These are phyloP conservation scores for Lasioglossum baleicum DNA, from an alignment of 1,140 invertebrate genomes.

Conservation along the genomic window DNA sequence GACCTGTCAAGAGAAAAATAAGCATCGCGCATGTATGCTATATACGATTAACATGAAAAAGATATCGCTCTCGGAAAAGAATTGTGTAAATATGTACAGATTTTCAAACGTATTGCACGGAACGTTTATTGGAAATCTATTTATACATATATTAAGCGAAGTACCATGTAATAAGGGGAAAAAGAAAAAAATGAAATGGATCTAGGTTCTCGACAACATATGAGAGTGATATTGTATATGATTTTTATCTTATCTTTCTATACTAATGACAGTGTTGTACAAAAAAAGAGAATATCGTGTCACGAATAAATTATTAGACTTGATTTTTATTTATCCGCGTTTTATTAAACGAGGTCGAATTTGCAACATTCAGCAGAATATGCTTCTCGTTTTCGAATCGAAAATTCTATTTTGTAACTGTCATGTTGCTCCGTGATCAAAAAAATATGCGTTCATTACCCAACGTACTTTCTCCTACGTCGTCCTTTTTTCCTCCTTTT, in stretches of 20 bases:
- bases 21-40: slow-evolving; percentile 55
- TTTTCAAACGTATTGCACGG: slow-evolving; percentile 53
- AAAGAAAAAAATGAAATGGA: slow-evolving; percentile 10
- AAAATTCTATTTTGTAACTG: slow-evolving; percentile 22
- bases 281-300: slow-evolving; percentile 45
- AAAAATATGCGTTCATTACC: slow-evolving; percentile 55
- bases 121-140: slow-evolving; percentile 58
- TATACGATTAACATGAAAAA: slow-evolving; percentile 44
- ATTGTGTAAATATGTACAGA: slow-evolving; percentile 72
- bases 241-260: slow-evolving; percentile 59
- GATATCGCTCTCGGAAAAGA: slow-evolving; percentile 48
- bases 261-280: slow-evolving; percentile 39
- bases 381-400: slow-evolving; percentile 3
- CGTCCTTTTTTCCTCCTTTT: background rate
- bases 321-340: slow-evolving; percentile 53
- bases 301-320: slow-evolving; percentile 64
- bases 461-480: slow-evolving; percentile 55
- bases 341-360: slow-evolving; percentile 46
- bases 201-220: slow-evolving; percentile 8
- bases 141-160: slow-evolving; percentile 55
- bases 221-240: slow-evolving; percentile 47
- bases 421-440: slow-evolving; percentile 16
- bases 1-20: slow-evolving; percentile 49
- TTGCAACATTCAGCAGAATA: slow-evolving; percentile 8
- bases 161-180: slow-evolving; percentile 36